These are phyloP conservation scores for Pelosia muscerda DNA, from an alignment of 2,888 invertebrate species.

Conservation along the genomic window DNA sequence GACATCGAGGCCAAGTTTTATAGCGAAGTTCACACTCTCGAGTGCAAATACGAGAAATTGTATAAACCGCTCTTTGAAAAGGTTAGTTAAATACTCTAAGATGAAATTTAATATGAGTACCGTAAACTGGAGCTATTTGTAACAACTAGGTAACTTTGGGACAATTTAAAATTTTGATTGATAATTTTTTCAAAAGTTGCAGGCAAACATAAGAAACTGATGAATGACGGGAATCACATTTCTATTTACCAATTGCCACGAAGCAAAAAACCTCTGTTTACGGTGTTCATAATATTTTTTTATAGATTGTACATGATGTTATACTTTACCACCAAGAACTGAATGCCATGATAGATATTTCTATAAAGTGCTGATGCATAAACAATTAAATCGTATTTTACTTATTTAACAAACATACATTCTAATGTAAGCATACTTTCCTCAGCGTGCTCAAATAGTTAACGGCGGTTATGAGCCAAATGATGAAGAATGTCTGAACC, in stretches of 20 bases:
- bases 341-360: constrained; percentile 23
- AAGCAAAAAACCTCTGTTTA: too few species aligned
- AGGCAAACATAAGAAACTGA: too few species aligned
- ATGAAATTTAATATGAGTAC: too few species aligned
- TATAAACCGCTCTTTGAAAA: constrained; percentile 93
- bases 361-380: constrained; percentile 21
- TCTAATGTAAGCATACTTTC: neutral
- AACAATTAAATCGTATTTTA: neutral
- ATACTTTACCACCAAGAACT: constrained; percentile 30
- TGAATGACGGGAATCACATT: too few species aligned
- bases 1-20: constrained; percentile 97
- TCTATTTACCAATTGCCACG: too few species aligned
- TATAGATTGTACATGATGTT: constrained; percentile 16
- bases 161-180: too few species aligned
- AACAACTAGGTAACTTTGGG: too few species aligned
- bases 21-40: constrained; percentile 96
- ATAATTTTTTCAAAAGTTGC: too few species aligned
- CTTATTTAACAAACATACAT: neutral
- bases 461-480: constrained; percentile 94
- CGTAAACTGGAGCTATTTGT: neutral
- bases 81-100: constrained; percentile 69
- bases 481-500: constrained; percentile 95
- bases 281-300: too few species aligned
- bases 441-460: constrained; percentile 87
- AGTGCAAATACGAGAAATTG: constrained; percentile 94